Percentiles rank a stretch among this genome's conserved stretches.
These are phyloP conservation scores for Threskiornis aethiopicus DNA, from an alignment of 2,797 vertebrate species.

Conservation along the genomic window DNA sequence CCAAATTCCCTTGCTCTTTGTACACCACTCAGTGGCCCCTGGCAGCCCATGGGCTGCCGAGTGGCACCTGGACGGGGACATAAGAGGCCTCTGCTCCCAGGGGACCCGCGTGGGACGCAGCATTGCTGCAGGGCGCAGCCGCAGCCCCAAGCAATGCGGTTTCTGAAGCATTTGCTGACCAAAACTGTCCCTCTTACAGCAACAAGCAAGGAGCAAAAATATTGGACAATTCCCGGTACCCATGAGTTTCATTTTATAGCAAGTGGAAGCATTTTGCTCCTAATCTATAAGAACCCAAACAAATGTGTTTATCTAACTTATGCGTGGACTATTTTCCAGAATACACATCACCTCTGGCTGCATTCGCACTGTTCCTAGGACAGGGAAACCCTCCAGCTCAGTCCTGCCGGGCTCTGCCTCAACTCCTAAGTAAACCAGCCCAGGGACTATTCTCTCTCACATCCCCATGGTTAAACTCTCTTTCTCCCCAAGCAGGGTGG, in stretches of 20 bases:
- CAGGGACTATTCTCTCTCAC: neutral
- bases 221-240: neutral
- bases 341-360: neutral
- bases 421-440: neutral
- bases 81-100: fast-evolving
- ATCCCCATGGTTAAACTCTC: neutral
- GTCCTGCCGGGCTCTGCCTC: neutral
- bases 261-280: neutral
- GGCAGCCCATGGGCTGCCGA: neutral
- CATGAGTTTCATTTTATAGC: neutral
- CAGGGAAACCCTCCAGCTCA: neutral
- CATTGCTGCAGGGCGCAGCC: neutral
- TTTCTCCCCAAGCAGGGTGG: neutral
- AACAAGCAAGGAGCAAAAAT: neutral
- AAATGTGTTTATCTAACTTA: neutral
- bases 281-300: neutral
- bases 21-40: neutral
- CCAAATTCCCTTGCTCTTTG: neutral
- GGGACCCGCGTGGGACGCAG: fast-evolving
- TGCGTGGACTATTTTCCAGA: neutral
- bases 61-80: neutral
- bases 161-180: neutral
- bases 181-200: neutral
- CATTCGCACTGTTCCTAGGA: neutral
- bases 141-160: neutral